Evolutionary conservation across 2,113 vertebrate genomes (phyloP), one percentile per base, ranked within the genome.

Genomic region (Phocoena sinus): DNA sequence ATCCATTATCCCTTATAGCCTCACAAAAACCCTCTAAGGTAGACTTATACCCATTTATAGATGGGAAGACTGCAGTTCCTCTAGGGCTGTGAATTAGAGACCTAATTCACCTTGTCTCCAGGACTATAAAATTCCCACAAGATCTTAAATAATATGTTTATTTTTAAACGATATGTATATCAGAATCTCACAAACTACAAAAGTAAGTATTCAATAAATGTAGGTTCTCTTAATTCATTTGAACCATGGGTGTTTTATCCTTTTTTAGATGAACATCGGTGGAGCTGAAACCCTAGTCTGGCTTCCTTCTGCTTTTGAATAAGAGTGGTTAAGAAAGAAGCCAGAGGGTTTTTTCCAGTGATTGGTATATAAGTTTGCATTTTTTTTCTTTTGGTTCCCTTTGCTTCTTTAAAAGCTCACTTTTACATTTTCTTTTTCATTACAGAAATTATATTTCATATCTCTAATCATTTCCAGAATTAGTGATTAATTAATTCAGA

Each of bases 261-360:
- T 38, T 60, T 50, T 68, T 38, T 3, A 71, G 41, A 44, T 26
- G 8, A 33, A 41, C 38, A 6, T 31, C 77, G 11, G 86, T 28
- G 60, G n/a, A 56, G 79, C 93, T 62, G 93, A 92, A 84, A 80
- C 23, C 2, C 28, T 0, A 20, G 28, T 2, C 73, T 26, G 3
- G 38, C 81, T 97, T 97, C 85, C 97, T 98, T 98, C 97, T 96
- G 95, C 96, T 97, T 97, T 97, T 77, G 21, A 77, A 47, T 21
- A 4, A n/a, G 8, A 18, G 41, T 41, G 71, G 92, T 76, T 53
- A 71, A 70, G 53, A 68, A 41, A 91, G 73, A 65, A 84, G 38
- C 83, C 94, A 56, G 65, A 84, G 90, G 97, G 97, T 90, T 84
- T 92, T 97, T 97, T 88, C 96, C 93, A 96, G 38, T 63, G 85